These are phyloP conservation scores for Danionella dracula DNA, from an alignment of 2,797 vertebrate genomes.

Conservation along the genomic window DNA sequence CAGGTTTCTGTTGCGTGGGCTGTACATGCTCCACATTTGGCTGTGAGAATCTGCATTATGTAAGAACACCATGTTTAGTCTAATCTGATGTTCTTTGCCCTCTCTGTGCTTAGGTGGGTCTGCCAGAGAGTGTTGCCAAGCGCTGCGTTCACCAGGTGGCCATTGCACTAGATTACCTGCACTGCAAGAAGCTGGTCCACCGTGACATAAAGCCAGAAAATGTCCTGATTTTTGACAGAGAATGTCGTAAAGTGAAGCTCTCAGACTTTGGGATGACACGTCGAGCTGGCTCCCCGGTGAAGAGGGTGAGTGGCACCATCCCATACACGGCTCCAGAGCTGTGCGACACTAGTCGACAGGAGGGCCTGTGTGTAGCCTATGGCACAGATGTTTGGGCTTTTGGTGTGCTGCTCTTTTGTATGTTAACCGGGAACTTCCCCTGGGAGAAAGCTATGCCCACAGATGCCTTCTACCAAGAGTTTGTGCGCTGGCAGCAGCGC, in stretches of 20 bases:
- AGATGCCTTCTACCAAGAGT: slow-evolving; percentile 80
- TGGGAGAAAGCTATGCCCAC: slow-evolving; percentile 79
- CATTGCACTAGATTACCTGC: slow-evolving; percentile 77
- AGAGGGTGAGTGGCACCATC: slow-evolving; percentile 79
- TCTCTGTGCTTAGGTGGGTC: slow-evolving; percentile 63
- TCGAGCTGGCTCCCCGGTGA: slow-evolving; percentile 75
- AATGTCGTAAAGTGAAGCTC: slow-evolving; percentile 79
- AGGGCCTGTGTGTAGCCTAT: slow-evolving; percentile 78
- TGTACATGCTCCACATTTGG: neutral
- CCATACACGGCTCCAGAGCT: slow-evolving; percentile 81
- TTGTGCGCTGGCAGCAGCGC: slow-evolving; percentile 77
- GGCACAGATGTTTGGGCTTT: slow-evolving; percentile 83
- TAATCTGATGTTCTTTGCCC: neutral
- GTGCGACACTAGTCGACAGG: slow-evolving; percentile 72
- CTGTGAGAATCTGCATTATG: slow-evolving; percentile 13
- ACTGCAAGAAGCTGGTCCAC: slow-evolving; percentile 79
- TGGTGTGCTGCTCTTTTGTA: slow-evolving; percentile 80
- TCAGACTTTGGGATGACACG: slow-evolving; percentile 83
- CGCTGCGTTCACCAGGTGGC: slow-evolving; percentile 81
- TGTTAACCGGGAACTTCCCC: slow-evolving; percentile 82
- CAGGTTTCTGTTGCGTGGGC: neutral
- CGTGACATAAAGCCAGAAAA: slow-evolving; percentile 82
- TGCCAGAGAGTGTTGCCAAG: slow-evolving; percentile 75
- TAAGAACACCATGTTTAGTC: neutral
- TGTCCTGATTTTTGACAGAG: slow-evolving; percentile 79